phyloP scores from a whole-genome alignment of 2,797 vertebrate species.

The Anomalospiza imberbis region DNA sequence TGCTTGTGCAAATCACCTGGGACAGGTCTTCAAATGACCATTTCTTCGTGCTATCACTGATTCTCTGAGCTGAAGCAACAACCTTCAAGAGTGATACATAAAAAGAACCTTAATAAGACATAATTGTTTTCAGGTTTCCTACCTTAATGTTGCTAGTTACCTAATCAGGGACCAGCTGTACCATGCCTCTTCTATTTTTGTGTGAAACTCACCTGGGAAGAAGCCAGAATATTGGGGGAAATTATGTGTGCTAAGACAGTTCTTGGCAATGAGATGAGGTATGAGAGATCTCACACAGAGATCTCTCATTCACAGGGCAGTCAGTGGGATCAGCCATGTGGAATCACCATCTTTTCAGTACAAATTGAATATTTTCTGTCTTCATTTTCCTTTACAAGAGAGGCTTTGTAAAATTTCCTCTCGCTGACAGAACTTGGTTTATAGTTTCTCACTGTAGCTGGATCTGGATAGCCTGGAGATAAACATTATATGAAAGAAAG shows the following conservation, averaged over 20 bases:
- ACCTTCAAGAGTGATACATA: not conserved
- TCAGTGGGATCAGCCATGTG: not conserved
- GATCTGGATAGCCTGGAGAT: conserved; percentile 24
- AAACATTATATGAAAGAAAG: conserved; percentile 11
- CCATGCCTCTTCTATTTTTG: not conserved
- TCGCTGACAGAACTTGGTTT: not conserved
- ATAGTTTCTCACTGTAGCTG: not conserved
- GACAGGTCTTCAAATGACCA: not conserved
- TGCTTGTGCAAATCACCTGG: not conserved
- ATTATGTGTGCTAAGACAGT: not conserved
- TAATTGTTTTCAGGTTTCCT: not conserved
- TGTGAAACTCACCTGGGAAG: conserved; percentile 1
- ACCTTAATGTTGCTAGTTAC: not conserved
- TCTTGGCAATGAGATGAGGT: not conserved
- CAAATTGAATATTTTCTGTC: conserved; percentile 49
- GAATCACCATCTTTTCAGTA: conserved; percentile 17
- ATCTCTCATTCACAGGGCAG: not conserved
- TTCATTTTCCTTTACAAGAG: conserved; percentile 21
- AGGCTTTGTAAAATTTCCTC: not conserved
- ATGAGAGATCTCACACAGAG: not conserved
- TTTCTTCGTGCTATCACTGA: not conserved
- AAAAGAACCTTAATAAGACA: not conserved
- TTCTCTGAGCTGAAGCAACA: not conserved
- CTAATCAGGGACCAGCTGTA: not conserved
- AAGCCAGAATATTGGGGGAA: conserved; percentile 14